A percentile compares a stretch with the other conserved stretches of the same genome.
Conservation (phyloP, 2,113 vertebrate genomes). For the Cyprinus carpio region DNA sequence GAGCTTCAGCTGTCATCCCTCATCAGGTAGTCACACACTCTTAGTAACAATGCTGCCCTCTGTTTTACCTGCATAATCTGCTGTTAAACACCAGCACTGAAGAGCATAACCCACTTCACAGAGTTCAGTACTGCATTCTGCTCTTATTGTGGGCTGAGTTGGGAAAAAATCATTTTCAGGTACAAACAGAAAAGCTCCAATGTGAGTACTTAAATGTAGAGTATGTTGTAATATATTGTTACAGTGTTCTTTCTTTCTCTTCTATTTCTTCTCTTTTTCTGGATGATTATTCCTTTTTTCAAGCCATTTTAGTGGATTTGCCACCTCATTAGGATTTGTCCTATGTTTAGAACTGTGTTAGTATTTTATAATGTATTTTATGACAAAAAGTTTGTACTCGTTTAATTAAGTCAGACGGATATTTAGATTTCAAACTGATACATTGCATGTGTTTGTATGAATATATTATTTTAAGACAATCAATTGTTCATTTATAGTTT, state of each 20-base stretch:
- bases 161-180: not conserved
- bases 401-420: not conserved
- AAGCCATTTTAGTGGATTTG: not conserved
- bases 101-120: not conserved
- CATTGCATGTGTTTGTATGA: conserved; percentile 44
- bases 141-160: not conserved
- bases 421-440: not conserved
- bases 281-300: too few species aligned
- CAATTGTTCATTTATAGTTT: conserved; percentile 63
- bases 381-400: not conserved
- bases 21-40: conserved; percentile 65
- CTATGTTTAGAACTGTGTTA: conserved; percentile 9
- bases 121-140: not conserved
- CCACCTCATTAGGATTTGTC: not conserved
- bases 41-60: conserved; percentile 60
- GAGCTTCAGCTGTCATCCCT: conserved; percentile 6
- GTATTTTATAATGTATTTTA: not conserved
- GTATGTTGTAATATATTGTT: not conserved
- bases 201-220: too few species aligned
- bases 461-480: conserved; percentile 19
- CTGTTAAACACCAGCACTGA: conserved; percentile 45
- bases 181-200: not conserved
- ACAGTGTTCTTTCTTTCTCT: not conserved
- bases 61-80: conserved; percentile 59
- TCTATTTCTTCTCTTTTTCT: not conserved